Base-by-base conservation (phyloP, 2,888 invertebrate genomes). In the Drosophila silvestris region DNA sequence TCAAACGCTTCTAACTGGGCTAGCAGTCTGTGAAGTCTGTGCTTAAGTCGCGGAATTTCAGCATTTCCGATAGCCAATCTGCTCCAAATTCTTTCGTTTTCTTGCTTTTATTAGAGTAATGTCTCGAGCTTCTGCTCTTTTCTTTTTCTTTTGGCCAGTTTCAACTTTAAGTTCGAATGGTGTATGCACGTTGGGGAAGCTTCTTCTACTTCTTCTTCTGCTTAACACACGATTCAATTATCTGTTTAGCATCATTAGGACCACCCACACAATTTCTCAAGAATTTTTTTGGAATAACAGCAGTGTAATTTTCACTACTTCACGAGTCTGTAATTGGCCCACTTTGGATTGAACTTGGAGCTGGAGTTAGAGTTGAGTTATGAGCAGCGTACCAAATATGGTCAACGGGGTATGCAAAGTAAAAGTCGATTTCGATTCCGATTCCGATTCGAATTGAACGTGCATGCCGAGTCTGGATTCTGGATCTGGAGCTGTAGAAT, bases 391-490 rank as follows among this genome's bases (percentile, higher is more conserved):
- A 41, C 51, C 79, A 56, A 72, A 74, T 69, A 53, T 56, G 62
- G 77, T 65, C 74, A 57, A 74, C 83, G 81, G 81, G 85, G 72
- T 82, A 77, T 83, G 82, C 74, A 85, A 86, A 85, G 85, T 85
- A 85, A 85, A 86, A 85, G 85, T 75, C 69, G 26, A 60, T 60
- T 78, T 79, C 61, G 65, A 66, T 26, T 26, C 16, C 47, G 26
- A 56, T 28, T 28, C 28, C 28, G 10, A 37, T 19, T 37, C 19
- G 37, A 68, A 70, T 77, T 77, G 37, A 65, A 56, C 52, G 52
- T 70, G 73, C 71, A 37, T 37, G 70, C 66, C 54, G 26, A 67
- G 47, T 7, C 26, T 26, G 26, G 14, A 85, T 85, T 85, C 87
- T 86, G 62, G 60, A 32, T 89, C 84, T 86, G 62, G 60, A 32